A percentile compares a stretch with the other conserved stretches of the same genome.
Evolutionary conservation across 2,113 vertebrate genomes (phyloP).

Genomic region (Salvator merianae): DNA sequence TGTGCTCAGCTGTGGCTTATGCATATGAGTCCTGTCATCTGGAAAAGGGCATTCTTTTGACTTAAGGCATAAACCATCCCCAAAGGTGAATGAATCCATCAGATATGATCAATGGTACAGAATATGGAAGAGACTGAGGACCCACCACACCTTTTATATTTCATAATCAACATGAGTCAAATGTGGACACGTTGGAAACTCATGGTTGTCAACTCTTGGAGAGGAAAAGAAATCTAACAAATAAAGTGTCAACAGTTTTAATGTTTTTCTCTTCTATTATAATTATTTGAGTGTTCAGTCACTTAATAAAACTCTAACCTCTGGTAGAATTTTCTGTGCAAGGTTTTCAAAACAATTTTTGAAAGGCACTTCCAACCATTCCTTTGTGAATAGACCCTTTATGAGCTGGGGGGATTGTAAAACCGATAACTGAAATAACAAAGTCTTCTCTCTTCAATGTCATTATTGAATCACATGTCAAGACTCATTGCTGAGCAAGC

Average conservation of each 20-base stretch:
- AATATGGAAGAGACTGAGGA: no score
- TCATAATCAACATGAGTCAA: no score
- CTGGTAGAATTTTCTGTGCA: background rate
- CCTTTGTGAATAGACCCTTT: conserved; percentile 9
- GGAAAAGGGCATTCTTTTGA: no score
- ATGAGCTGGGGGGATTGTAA: background rate
- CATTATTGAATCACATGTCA: conserved; percentile 1
- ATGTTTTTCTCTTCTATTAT: conserved; percentile 11
- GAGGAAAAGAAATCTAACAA: no score
- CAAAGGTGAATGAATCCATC: no score
- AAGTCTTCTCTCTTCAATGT: background rate
- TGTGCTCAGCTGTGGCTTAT: no score
- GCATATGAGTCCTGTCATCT: no score
- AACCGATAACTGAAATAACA: background rate
- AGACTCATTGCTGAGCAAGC: conserved; percentile 10
- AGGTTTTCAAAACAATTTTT: conserved; percentile 12
- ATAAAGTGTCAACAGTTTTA: background rate
- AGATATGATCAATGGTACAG: no score
- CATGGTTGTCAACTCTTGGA: no score
- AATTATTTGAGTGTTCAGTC: background rate
- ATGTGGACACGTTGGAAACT: no score
- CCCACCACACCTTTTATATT: no score
- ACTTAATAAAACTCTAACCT: background rate
- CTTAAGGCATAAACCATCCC: no score
- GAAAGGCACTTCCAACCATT: conserved; percentile 22